Percentiles rank a stretch among this genome's conserved stretches.
Conservation (phyloP, 92 coral and sea anemone species). For the Plumapathes pennacea region DNA sequence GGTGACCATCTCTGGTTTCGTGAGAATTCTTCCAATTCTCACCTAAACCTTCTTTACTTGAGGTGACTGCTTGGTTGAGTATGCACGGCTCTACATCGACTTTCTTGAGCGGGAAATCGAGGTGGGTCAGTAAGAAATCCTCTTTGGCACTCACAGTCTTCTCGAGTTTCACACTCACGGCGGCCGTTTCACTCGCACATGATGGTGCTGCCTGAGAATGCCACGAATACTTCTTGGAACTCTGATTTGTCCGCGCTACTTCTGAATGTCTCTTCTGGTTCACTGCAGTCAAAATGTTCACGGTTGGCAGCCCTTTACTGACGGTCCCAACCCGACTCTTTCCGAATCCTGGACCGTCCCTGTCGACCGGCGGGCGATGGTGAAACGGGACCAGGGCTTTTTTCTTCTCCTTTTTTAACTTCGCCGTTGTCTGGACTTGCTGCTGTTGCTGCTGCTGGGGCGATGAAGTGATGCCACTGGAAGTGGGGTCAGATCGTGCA, state of each 20-base stretch:
- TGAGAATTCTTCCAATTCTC: no score
- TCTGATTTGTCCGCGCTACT: constrained; percentile 47
- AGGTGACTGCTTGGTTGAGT: no score
- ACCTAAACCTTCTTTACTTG: no score
- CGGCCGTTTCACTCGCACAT: constrained; percentile 11
- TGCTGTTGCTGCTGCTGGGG: constrained; percentile 81
- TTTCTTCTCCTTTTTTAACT: constrained; percentile 86
- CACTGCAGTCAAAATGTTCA: constrained; percentile 69
- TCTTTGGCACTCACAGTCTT: no score
- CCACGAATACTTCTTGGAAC: constrained; percentile 56
- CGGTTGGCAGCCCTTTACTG: constrained; percentile 86
- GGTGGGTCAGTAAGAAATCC: no score
- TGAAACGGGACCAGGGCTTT: constrained; percentile 88
- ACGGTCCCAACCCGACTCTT: constrained; percentile 77
- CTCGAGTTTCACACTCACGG: no score
- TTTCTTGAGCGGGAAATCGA: no score
- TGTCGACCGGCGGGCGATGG: constrained; percentile 71
- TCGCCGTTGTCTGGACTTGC: constrained; percentile 63
- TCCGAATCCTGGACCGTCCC: constrained; percentile 60
- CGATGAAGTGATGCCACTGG: constrained; percentile 74
- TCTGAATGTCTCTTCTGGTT: constrained; percentile 72
- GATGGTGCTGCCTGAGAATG: constrained; percentile 37
- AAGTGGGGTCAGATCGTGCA: constrained; percentile 81
- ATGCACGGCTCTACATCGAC: no score
- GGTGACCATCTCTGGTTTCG: no score